Evolutionary conservation across 2,888 invertebrate genomes (phyloP), one percentile per base, ranked within the genome.

Genomic region (Tyria jacobaeae): DNA sequence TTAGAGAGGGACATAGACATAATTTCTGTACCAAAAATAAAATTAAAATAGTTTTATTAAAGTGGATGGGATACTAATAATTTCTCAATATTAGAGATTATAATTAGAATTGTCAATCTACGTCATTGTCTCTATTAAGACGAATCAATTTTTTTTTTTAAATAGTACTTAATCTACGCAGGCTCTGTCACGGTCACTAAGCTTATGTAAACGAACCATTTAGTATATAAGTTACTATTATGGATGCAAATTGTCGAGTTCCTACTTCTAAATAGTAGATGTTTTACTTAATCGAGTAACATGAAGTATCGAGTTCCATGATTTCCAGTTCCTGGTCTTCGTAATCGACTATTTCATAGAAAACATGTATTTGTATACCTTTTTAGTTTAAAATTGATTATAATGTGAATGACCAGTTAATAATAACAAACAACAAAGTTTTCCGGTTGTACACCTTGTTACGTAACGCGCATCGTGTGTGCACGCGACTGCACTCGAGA

Each of bases 401-500:
- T 24, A 39, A 39, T 39, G 57, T 48, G 47, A 49, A 35, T 39
- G 57, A 50, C 39, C 51, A 24, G 21, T n/a, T 21, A 44, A 31
- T 31, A 44, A 50, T 39, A 51, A 58, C 27, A 51, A 57, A 58
- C 50, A 51, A 57, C 37, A 58, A 51, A 34, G 49, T 59, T 59
- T 59, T 44, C 44, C 59, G 52, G 44, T 31, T 21, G 24, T 35
- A 50, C 37, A 21, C n/a, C n/a, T n/a, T n/a, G 48, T 58, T 60
- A 55, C 56, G 51, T 56, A 61, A 61, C 56, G n/a, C 39, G 49
- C 60, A 60, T 48, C 35, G 37, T 37, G 54, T 56, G 55, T 51
- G 55, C 56, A 39, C 41, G 52, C 60, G 41, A 37, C 25, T 35
- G 47, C 59, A 39, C 49, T 21, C 55, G 56, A 49, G 34, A 50